Base-by-base conservation (phyloP, 2,797 vertebrate species). In the Cryptoprocta ferox region DNA sequence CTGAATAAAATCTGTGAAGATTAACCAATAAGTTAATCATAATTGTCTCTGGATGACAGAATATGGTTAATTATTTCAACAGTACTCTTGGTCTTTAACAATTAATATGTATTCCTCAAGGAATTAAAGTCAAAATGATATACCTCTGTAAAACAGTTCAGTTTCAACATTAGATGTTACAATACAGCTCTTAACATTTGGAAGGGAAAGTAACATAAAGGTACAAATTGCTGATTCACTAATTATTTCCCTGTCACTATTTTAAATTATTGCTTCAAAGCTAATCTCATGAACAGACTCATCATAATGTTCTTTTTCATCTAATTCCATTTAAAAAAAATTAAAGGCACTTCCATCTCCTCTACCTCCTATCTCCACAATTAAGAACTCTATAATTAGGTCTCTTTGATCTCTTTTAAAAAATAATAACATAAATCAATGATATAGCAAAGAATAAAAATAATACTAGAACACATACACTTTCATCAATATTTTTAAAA, bases 251-350 rank as follows among this genome's bases (percentile, higher is more conserved):
- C 61, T 71, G 42, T 70, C 42, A 48, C 10, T 83, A 48, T 83
- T 79, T 78, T 14, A 88, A 83, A 65, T 91, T 71, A 82, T 66
- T 37, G 81, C n/a, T 78, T 70, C 91, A 83, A 95, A 65, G 66
- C 32, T 85, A 82, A 70, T 82, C 53, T 87, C 66, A 75, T 75
- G 70, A 93, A 50, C n/a, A 70, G 39, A 86, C 26, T 91, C 19
- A 80, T 65, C 24, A 81, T 56, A 73, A 80, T 53, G 14, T 73
- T 91, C 37, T 21, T 81, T 86, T 80, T 65, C 24, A 88, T 53
- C 16, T 71, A 89, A 79, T 93, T 28, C 35, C 9, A n/a, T 78
- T 78, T 0, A 66, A 92, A 82, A 93, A 63, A 39, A 61, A 73
- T 61, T 32, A 84, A 61, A 66, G 11, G 28, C n/a, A 53, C 14